A percentile compares a stretch with the other conserved stretches of the same genome.
phyloP scores from a whole-genome alignment of 2,888 invertebrate species.

The Phymatocera aterrima region DNA sequence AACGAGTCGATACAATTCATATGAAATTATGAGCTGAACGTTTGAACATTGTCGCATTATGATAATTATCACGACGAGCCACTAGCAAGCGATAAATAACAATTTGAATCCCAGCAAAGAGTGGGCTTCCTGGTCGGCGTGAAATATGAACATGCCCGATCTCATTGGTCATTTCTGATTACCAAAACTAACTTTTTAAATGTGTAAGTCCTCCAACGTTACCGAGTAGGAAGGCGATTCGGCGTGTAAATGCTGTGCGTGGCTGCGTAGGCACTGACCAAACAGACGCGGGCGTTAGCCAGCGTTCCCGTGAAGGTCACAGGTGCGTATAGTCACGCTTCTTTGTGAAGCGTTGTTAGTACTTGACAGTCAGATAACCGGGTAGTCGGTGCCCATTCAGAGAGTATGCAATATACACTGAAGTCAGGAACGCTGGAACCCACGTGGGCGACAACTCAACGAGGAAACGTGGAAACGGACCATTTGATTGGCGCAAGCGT shows the following conservation, averaged over 20 bases:
- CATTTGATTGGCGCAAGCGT: constrained; percentile 64
- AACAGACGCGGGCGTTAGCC: constrained; percentile 2
- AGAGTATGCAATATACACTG: constrained; percentile 24
- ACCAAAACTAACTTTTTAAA: background rate
- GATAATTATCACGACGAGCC: background rate
- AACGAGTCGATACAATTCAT: too few species aligned
- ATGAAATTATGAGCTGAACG: background rate
- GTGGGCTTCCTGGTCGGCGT: background rate
- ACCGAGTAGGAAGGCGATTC: background rate
- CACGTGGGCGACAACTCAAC: background rate
- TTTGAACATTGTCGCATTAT: background rate
- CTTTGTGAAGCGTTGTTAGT: background rate
- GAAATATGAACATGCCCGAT: background rate
- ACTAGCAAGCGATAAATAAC: background rate
- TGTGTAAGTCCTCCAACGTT: constrained; percentile 5
- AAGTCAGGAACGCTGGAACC: constrained; percentile 32
- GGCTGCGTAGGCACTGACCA: background rate
- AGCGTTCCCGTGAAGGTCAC: background rate
- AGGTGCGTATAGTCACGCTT: constrained; percentile 16
- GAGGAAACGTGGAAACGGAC: constrained; percentile 40
- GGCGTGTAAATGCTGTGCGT: background rate
- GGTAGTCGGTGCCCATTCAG: constrained; percentile 36
- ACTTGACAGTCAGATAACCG: background rate
- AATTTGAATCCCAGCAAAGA: background rate
- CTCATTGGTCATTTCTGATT: background rate